Base-by-base conservation (phyloP, 2,113 vertebrate species). In the Dromaius novaehollandiae region DNA sequence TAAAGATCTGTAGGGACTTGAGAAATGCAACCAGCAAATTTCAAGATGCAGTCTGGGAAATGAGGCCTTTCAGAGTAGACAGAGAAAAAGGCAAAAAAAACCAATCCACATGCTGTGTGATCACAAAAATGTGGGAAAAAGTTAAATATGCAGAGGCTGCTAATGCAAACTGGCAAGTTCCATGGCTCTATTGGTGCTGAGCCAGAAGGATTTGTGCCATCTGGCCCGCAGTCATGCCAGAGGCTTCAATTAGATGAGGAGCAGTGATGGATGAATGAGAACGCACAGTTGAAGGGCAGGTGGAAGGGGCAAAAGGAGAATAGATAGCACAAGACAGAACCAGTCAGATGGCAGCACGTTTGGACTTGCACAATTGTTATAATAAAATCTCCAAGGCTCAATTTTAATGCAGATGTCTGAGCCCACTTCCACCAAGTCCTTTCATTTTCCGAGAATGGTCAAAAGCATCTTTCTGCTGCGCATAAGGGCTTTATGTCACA, bases 121-220 rank as follows among this genome's bases (percentile, higher is more conserved):
- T 46, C 26, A 77, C 70, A 84, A 69, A 95, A 77, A 77, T 3
- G 9, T 42, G 36, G 30, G 44, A 64, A 42, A 46, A 92, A 90
- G 30, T 53, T 92, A 77, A 91, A 65, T 53, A 75, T 50, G 30
- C 26, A 30, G 6, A 38, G 42, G 60, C 64, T 90, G 63, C 53
- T 81, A 66, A 66, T 56, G 25, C 76, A 88, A 12, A 13, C 55
- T 83, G 85, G 55, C 90, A 77, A 26, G 46, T 70, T 85, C 79
- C 24, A 28, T 40, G 71, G 79, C 53, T 76, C 86, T 64, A 25
- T 25, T 94, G 94, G 83, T 7, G 1, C 75, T 50, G 18, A 1
- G 20, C 91, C 93, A 94, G 78, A 32, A 78, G 53, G 82, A 86
- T 25, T 74, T 60, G 55, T 82, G 94, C 94, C 87, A 91, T 83